A percentile compares a stretch with the other conserved stretches of the same genome.
Evolutionary conservation across 2,113 vertebrate species (phyloP).

Genomic region (Hirundichthys speculiger): DNA sequence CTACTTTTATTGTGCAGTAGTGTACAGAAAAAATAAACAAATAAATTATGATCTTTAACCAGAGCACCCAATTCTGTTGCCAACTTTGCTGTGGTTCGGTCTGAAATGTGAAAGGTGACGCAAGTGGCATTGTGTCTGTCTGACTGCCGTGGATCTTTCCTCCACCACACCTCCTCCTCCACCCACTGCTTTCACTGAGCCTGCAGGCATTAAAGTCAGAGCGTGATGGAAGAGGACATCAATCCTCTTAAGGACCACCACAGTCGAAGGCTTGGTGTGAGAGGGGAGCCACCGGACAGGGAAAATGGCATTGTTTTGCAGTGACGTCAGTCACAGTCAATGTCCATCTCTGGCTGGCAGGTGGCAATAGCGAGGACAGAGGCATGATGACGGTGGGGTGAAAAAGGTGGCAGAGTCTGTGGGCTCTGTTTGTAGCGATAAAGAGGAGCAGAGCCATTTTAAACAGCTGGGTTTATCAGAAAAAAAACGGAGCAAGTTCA

Average conservation of each 20-base stretch:
- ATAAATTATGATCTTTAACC: neutral
- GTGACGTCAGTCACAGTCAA: neutral
- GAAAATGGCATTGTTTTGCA: slow-evolving; percentile 8
- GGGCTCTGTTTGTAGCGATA: neutral
- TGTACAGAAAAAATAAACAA: neutral
- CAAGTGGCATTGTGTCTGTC: slow-evolving; percentile 20
- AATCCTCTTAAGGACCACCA: slow-evolving; percentile 60
- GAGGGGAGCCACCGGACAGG: slow-evolving; percentile 6
- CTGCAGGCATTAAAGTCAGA: slow-evolving; percentile 42
- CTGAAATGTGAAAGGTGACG: slow-evolving; percentile 2
- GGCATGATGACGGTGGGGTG: neutral
- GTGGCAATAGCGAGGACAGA: neutral
- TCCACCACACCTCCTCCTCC: neutral
- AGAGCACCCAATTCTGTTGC: neutral
- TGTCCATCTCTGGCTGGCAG: neutral
- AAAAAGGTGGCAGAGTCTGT: neutral
- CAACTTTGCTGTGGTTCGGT: neutral
- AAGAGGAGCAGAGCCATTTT: neutral
- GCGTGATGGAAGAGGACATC: slow-evolving; percentile 50
- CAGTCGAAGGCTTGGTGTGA: slow-evolving; percentile 40
- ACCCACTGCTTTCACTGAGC: slow-evolving; percentile 24
- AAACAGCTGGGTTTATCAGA: neutral
- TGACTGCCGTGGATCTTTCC: too few relatives aligned
- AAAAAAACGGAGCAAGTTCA: neutral
- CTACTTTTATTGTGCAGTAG: too few relatives aligned